These are phyloP conservation scores for Microtus pennsylvanicus DNA, from an alignment of 2,113 vertebrate species.

Conservation along the genomic window DNA sequence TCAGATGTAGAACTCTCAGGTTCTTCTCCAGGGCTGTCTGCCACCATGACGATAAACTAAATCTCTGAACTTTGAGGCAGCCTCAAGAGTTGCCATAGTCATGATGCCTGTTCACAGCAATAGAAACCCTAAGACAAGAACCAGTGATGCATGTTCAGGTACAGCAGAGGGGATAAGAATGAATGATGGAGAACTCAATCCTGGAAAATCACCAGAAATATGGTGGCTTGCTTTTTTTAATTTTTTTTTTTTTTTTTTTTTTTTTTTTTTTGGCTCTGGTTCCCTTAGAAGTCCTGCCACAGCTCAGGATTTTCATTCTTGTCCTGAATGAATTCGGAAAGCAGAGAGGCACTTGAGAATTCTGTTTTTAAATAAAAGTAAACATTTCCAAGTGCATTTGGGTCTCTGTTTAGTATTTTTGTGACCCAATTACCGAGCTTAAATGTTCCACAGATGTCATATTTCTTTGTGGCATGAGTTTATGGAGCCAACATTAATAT, in stretches of 20 bases:
- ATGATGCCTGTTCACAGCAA: neutral
- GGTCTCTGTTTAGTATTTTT: conserved; percentile 75
- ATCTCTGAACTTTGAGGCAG: neutral
- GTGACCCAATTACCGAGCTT: conserved; percentile 62
- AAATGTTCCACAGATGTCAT: conserved; percentile 74
- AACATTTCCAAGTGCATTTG: conserved; percentile 78
- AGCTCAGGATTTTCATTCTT: conserved; percentile 82
- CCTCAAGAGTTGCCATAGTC: neutral
- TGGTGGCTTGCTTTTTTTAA: neutral
- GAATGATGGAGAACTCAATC: conserved; percentile 55
- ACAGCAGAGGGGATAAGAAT: neutral
- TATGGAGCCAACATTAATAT: conserved; percentile 70
- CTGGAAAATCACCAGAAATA: conserved; percentile 80
- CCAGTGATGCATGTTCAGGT: no score
- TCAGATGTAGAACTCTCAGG: no score
- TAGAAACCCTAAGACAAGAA: neutral
- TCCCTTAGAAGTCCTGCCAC: conserved; percentile 78
- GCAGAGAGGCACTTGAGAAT: conserved; percentile 78
- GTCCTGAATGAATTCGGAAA: conserved; percentile 82
- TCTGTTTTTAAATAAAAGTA: conserved; percentile 82
- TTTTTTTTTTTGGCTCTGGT: conserved; percentile 63
- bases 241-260: neutral
- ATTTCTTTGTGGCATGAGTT: conserved; percentile 64
- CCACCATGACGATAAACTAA: no score
- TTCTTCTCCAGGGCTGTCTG: neutral